These are phyloP conservation scores for Eupithecia pulchellata DNA, from an alignment of 2,888 invertebrate species.

Conservation along the genomic window DNA sequence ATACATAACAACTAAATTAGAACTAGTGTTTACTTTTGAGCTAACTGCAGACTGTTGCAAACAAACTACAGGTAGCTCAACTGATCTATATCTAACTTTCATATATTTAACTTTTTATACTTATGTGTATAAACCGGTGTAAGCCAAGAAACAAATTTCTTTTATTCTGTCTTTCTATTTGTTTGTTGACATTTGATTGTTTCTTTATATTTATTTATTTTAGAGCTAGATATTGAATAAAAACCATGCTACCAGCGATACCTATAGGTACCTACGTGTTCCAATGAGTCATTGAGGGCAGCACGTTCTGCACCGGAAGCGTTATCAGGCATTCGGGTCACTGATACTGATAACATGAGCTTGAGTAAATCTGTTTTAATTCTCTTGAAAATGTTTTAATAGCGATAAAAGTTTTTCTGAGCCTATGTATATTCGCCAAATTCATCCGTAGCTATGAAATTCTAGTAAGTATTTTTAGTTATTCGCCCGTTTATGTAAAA, in stretches of 20 bases:
- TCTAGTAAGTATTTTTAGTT: neutral
- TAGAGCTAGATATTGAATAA: neutral
- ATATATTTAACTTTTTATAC: no score
- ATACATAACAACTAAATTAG: no score
- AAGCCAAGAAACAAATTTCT: no score
- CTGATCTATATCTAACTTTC: no score
- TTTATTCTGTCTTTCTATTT: no score
- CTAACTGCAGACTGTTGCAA: no score
- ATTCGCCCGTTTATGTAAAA: neutral
- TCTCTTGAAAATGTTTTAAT: neutral
- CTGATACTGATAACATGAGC: slow-evolving; percentile 19
- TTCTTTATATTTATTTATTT: no score
- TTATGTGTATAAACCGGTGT: no score
- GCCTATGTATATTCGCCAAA: neutral
- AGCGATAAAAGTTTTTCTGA: neutral
- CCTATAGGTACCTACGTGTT: slow-evolving; percentile 45
- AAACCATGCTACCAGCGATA: slow-evolving; percentile 20
- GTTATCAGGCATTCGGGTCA: slow-evolving; percentile 59
- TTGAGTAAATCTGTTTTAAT: slow-evolving; percentile 8
- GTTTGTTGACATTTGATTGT: no score
- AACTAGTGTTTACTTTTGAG: no score
- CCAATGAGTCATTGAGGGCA: slow-evolving; percentile 55
- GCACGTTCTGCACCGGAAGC: slow-evolving; percentile 56
- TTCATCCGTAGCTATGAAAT: no score
- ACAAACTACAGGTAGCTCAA: no score